phyloP scores from a whole-genome alignment of 2,888 invertebrate species.

The Shargacucullia verbasci region DNA sequence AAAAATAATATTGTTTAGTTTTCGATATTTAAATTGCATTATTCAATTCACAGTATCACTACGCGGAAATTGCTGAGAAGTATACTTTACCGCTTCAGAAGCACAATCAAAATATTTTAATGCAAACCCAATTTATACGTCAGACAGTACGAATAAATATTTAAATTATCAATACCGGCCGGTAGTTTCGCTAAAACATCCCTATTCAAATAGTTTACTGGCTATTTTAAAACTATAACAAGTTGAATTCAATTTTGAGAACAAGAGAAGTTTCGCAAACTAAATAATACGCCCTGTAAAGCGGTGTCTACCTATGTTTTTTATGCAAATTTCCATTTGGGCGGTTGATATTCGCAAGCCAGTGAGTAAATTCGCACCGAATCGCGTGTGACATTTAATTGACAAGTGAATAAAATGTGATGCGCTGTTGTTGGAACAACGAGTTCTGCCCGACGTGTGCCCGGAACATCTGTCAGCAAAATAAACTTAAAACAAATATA shows the following conservation, averaged over 20 bases:
- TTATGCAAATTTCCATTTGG: constrained; percentile 85
- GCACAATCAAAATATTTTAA: constrained; percentile 49
- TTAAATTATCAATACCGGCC: constrained; percentile 51
- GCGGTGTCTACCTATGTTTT: constrained; percentile 72
- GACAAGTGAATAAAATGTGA: constrained; percentile 85
- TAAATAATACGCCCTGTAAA: constrained; percentile 57
- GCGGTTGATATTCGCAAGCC: constrained; percentile 79
- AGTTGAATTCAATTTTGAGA: constrained; percentile 56
- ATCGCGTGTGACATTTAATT: constrained; percentile 85
- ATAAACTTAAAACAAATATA: constrained; percentile 72
- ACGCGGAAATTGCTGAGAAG: constrained; percentile 13
- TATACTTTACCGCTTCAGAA: constrained; percentile 35
- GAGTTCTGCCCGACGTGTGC: constrained; percentile 64
- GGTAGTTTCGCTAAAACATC: constrained; percentile 45
- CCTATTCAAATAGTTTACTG: constrained; percentile 59
- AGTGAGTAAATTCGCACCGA: constrained; percentile 82
- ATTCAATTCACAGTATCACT: constrained; percentile 5
- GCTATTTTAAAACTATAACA: constrained; percentile 60
- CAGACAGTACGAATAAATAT: constrained; percentile 49
- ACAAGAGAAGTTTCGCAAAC: constrained; percentile 43
- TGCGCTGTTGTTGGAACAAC: constrained; percentile 73
- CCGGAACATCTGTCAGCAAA: constrained; percentile 62
- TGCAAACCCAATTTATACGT: constrained; percentile 36
- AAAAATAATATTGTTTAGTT: constrained; percentile 8
- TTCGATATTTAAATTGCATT: constrained; percentile 1